phyloP scores from a whole-genome alignment of 2,113 vertebrate species.

The Dromiciops gliroides region DNA sequence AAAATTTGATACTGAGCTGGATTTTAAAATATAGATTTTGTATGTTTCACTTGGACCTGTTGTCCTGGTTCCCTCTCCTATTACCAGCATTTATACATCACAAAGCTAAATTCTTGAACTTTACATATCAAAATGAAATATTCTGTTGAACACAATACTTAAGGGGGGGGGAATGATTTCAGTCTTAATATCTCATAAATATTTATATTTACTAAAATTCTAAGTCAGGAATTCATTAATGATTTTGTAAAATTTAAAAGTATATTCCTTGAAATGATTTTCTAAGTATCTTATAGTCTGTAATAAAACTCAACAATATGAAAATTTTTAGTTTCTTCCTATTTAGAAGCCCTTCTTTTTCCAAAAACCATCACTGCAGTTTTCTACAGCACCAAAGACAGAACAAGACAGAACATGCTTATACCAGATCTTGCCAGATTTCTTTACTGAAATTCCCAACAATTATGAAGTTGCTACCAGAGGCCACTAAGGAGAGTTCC shows the following conservation, averaged over 20 bases:
- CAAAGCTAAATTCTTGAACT: constrained; percentile 8
- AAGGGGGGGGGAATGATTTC: neutral
- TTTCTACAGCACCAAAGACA: constrained; percentile 14
- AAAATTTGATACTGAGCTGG: constrained; percentile 37
- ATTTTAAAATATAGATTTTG: neutral
- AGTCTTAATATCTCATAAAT: neutral
- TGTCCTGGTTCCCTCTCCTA: neutral
- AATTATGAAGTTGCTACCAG: constrained; percentile 30
- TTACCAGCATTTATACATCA: neutral
- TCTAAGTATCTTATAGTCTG: neutral
- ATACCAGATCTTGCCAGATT: constrained; percentile 36
- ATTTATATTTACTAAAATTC: neutral
- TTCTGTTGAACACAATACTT: neutral
- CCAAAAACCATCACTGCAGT: constrained; percentile 7
- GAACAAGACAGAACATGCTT: constrained; percentile 7
- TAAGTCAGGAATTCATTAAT: neutral
- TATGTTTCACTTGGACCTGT: neutral
- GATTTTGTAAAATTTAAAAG: constrained; percentile 30
- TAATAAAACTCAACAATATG: neutral
- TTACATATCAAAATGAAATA: constrained; percentile 50
- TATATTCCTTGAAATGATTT: constrained; percentile 51
- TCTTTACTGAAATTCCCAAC: constrained; percentile 39
- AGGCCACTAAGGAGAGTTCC: constrained; percentile 12
- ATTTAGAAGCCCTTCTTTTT: constrained; percentile 11
- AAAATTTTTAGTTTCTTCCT: neutral